Evolutionary conservation across 1,140 invertebrate species (phyloP), one percentile per base, ranked within the genome.

Genomic region (Anoplophora glabripennis): DNA sequence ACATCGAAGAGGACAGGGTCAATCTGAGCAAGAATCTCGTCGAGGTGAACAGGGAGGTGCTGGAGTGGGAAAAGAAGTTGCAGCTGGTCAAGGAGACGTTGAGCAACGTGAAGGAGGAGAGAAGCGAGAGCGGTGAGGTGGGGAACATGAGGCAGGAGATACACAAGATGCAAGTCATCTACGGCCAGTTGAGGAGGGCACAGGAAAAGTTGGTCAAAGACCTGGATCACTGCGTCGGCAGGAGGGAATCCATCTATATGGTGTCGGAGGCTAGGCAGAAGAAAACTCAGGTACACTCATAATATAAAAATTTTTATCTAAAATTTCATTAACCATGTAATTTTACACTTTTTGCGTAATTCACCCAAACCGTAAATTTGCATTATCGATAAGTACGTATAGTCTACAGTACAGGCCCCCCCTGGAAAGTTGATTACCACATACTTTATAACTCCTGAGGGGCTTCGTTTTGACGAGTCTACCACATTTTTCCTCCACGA

Each of bases 1-100:
- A 83, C 3, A 70, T 89, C 18, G 81, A 83, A 64, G 81, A 84
- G 42, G 84, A 88, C 46, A 89, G 89, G 61, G 76, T 81, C 33
- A 74, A 78, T 40, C 65, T 89, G 1, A 83, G 82, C 15, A 80
- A 84, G 57, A 77, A 84, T 42, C 72, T 92, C 1, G 76, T 85
- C 44, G 78, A 81, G 35, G 72, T 80, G 34, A 86, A 90, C 68
- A 79, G 83, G 36, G 86, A 91, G 73, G 80, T 82, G 37, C 75
- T 91, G 7, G 84, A 86, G 4, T 92, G 89, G 89, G 86, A 92
- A 65, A 87, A 89, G 67, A 90, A 91, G 76, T 82, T 85, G 45
- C 81, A 87, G 69, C 69, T 90, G 61, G 84, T 86, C 3, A 79
- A 82, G 38, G 88, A 91, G 70, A 81, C 86, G 0, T 84, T 85